phyloP scores from a whole-genome alignment of 1,140 invertebrate genomes.

The Ostrea edulis region DNA sequence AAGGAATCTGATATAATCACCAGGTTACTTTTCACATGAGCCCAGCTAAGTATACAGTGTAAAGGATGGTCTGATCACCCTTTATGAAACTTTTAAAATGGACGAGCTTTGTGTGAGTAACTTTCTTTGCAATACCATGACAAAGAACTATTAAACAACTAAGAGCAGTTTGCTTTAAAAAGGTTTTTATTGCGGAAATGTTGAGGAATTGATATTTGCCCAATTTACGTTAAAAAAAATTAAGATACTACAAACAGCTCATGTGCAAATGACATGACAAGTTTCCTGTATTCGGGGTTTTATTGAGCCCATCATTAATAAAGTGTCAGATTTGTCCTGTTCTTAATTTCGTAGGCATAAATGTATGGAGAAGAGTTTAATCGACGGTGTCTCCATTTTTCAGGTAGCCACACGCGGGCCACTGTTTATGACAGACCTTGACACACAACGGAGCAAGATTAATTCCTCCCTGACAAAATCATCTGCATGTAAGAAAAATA shows the following conservation, averaged over 20 bases:
- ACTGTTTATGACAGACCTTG: not conserved
- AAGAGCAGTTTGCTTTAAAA: not conserved
- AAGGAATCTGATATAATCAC: too few species aligned
- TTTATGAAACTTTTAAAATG: not conserved
- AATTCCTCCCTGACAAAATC: conserved; percentile 31
- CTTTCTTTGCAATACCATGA: not conserved
- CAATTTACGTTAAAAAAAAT: conserved; percentile 11
- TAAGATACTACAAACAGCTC: not conserved
- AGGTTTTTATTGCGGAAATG: conserved; percentile 32
- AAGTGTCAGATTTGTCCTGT: conserved; percentile 19
- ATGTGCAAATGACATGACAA: conserved; percentile 33
- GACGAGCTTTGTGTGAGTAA: not conserved
- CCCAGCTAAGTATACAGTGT: too few species aligned
- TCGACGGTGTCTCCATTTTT: conserved; percentile 17
- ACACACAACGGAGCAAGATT: conserved; percentile 31
- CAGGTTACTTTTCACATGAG: too few species aligned
- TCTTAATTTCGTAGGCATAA: not conserved
- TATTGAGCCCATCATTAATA: conserved; percentile 25
- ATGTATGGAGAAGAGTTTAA: not conserved
- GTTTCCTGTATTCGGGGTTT: not conserved
- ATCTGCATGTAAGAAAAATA: conserved; percentile 31
- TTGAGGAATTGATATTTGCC: not conserved
- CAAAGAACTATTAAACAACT: not conserved
- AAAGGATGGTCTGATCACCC: not conserved
- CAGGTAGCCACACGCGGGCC: conserved; percentile 22